Conservation (phyloP, 2,797 vertebrate species). For the Chaunax sp. region DNA sequence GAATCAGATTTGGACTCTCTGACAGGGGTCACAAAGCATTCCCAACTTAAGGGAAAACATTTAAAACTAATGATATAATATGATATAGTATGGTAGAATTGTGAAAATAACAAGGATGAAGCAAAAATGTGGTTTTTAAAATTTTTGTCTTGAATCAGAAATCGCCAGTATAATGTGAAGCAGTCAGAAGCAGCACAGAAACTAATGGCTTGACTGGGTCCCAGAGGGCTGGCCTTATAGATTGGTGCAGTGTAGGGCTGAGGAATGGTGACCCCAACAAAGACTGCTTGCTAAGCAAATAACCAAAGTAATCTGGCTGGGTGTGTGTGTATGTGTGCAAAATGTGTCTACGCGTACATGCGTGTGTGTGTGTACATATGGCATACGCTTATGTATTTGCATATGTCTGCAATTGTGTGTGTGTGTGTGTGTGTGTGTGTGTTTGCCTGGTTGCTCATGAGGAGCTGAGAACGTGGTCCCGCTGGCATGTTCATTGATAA, state of each 20-base stretch:
- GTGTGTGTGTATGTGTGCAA: conserved; percentile 31
- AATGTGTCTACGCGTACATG: conserved; percentile 16
- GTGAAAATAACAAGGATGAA: not conserved
- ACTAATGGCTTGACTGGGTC: conserved; percentile 56
- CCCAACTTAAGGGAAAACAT: not conserved
- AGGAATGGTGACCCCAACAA: conserved; percentile 64
- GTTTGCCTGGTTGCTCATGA: conserved; percentile 22
- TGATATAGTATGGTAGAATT: not conserved
- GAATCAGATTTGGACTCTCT: not conserved
- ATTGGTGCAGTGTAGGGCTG: conserved; percentile 61
- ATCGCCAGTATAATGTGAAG: conserved; percentile 5
- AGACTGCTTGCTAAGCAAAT: conserved; percentile 76
- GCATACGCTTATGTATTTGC: conserved; percentile 2
- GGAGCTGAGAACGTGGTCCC: conserved; percentile 41
- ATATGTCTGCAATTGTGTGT: conserved; percentile 13
- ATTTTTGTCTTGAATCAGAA: conserved; percentile 27
- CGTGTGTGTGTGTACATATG: conserved; percentile 11
- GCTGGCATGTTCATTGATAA: conserved; percentile 71
- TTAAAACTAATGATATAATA: not conserved
- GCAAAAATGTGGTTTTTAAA: conserved; percentile 21
- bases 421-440: conserved; percentile 16
- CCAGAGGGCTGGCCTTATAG: conserved; percentile 59
- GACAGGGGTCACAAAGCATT: not conserved
- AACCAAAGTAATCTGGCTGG: conserved; percentile 66
- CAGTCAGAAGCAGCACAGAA: conserved; percentile 46